A percentile compares a stretch with the other conserved stretches of the same genome.
phyloP scores from a whole-genome alignment of 2,113 vertebrate species.

The Boulengeromyrus knoepffleri region DNA sequence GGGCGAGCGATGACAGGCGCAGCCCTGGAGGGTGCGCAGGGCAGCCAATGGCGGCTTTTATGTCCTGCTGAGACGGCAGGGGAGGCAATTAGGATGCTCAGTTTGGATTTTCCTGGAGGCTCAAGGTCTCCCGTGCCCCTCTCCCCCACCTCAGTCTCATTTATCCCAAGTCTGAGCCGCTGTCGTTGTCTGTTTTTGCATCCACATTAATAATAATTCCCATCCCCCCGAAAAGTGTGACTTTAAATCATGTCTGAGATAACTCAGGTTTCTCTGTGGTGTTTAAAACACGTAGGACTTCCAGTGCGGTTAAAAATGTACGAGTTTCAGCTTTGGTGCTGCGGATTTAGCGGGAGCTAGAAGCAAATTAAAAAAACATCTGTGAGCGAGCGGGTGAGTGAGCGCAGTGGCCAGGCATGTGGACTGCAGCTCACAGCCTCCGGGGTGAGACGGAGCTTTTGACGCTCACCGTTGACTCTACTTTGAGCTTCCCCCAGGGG shows the following conservation, averaged over 20 bases:
- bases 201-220: background rate
- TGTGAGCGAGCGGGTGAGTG: background rate
- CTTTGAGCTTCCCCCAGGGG: constrained; percentile 12
- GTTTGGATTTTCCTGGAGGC: constrained; percentile 44
- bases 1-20: constrained; percentile 29
- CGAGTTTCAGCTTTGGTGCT: background rate
- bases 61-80: constrained; percentile 45
- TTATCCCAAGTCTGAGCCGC: background rate
- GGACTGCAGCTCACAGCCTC: background rate
- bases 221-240: background rate
- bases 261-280: background rate
- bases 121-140: constrained; percentile 12
- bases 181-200: background rate
- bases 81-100: constrained; percentile 55
- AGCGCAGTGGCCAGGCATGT: background rate
- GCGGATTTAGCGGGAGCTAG: background rate
- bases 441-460: background rate
- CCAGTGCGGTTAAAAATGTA: background rate
- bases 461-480: background rate
- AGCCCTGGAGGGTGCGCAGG: background rate
- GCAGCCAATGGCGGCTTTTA: constrained; percentile 34
- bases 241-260: background rate
- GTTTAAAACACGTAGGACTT: background rate
- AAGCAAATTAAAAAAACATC: background rate
- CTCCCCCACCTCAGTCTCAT: background rate